phyloP scores from a whole-genome alignment of 1,140 invertebrate species.

The Diachasma alloeum region DNA sequence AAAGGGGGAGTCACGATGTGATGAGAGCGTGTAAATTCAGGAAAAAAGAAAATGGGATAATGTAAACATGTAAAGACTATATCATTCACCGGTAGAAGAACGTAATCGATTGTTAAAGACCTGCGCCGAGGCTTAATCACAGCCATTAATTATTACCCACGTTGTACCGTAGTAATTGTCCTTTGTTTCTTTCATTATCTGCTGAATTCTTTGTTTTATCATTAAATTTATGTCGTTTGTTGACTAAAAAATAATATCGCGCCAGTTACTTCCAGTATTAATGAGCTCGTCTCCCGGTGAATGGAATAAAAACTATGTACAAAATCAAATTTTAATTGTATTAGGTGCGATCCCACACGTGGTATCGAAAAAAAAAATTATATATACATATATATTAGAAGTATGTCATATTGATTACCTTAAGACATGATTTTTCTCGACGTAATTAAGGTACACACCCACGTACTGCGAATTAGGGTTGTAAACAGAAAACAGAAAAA shows the following conservation, averaged over 20 bases:
- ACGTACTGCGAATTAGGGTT: conserved; percentile 48
- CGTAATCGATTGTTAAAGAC: conserved; percentile 21
- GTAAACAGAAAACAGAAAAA: conserved; percentile 39
- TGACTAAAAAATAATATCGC: not conserved
- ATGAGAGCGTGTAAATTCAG: conserved; percentile 11
- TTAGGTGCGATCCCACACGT: conserved; percentile 21
- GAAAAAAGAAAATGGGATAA: not conserved
- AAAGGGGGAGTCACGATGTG: not conserved
- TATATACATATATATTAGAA: not conserved
- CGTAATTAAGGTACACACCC: conserved; percentile 12
- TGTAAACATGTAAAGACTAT: conserved; percentile 22
- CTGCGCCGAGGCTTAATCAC: conserved; percentile 12
- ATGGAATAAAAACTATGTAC: conserved; percentile 53
- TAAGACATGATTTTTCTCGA: conserved; percentile 24
- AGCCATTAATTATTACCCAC: not conserved
- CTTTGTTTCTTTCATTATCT: not conserved
- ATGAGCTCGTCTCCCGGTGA: conserved; percentile 39
- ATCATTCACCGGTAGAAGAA: conserved; percentile 27
- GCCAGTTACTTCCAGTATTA: conserved; percentile 26
- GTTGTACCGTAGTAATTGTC: not conserved
- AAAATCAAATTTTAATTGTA: conserved; percentile 61
- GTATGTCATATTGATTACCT: not conserved
- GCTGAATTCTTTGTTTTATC: not conserved
- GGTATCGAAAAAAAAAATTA: not conserved
- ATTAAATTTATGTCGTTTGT: not conserved